Evolutionary conservation across 1,140 invertebrate species (phyloP).

Genomic region (Diplogasteroides magnus): DNA sequence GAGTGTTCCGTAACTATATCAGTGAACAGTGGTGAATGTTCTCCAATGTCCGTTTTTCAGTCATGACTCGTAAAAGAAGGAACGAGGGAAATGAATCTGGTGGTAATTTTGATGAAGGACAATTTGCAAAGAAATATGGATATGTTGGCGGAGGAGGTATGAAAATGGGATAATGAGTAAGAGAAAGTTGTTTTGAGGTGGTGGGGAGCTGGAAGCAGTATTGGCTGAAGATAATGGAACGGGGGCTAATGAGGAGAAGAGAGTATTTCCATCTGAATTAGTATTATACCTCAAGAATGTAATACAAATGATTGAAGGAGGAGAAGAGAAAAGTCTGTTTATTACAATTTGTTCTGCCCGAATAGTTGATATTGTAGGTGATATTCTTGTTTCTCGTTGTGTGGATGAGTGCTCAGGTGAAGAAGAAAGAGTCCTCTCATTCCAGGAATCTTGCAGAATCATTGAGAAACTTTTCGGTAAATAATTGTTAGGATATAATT

Average conservation of each 20-base stretch:
- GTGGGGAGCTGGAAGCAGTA: conserved; percentile 9
- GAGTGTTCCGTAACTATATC: too few species aligned
- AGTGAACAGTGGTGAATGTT: too few species aligned
- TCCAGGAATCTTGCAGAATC: conserved; percentile 6
- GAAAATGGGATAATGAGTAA: conserved; percentile 5
- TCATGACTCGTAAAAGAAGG: conserved; percentile 28
- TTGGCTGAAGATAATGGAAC: conserved; percentile 1
- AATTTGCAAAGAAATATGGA: conserved; percentile 12
- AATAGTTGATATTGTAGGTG: neutral
- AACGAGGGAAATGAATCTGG: conserved; percentile 5
- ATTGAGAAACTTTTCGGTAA: conserved; percentile 17
- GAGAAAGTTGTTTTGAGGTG: conserved; percentile 5
- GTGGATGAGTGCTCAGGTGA: conserved; percentile 19
- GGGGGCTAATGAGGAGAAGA: neutral
- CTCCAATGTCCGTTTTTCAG: too few species aligned
- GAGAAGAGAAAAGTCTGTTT: neutral
- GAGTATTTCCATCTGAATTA: neutral
- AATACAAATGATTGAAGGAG: conserved; percentile 4
- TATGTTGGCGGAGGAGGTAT: conserved; percentile 5
- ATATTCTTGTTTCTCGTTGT: neutral
- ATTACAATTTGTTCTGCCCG: too few species aligned
- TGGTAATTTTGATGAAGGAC: neutral
- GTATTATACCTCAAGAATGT: conserved; percentile 3
- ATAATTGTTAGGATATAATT: neutral
- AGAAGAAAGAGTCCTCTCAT: conserved; percentile 11